phyloP scores from a whole-genome alignment of 1,140 invertebrate species.

The Drosophila funebris region DNA sequence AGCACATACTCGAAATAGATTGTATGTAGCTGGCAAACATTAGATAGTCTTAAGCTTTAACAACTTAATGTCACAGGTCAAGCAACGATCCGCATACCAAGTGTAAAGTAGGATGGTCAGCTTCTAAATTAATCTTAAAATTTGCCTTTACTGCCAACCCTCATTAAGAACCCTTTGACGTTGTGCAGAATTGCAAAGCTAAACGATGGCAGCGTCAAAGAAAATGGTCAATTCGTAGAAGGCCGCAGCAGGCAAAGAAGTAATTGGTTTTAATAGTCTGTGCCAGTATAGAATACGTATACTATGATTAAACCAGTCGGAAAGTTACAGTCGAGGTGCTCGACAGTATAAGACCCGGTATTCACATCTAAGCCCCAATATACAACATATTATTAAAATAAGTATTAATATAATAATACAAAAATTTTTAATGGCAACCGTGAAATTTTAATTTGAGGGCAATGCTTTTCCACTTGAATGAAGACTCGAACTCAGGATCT shows the following conservation, averaged over 20 bases:
- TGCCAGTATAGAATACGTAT: constrained; percentile 5
- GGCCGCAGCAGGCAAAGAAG: constrained; percentile 23
- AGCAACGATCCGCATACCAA: constrained; percentile 10
- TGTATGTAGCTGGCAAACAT: constrained; percentile 75
- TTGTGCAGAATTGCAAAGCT: constrained; percentile 18
- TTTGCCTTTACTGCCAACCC: constrained; percentile 53
- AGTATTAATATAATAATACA: too few relatives aligned
- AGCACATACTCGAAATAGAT: constrained; percentile 46
- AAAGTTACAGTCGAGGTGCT: too few relatives aligned
- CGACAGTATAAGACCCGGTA: too few relatives aligned
- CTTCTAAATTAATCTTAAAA: constrained; percentile 69
- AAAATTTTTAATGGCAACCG: too few relatives aligned
- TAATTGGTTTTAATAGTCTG: constrained; percentile 12
- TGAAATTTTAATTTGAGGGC: too few relatives aligned
- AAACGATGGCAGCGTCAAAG: constrained; percentile 7
- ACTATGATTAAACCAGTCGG: constrained; percentile 51
- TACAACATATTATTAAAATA: too few relatives aligned
- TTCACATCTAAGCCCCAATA: too few relatives aligned
- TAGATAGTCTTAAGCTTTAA: constrained; percentile 70
- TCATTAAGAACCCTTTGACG: constrained; percentile 61
- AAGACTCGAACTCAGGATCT: too few relatives aligned
- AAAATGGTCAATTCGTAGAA: constrained; percentile 62
- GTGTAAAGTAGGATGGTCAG: constrained; percentile 78
- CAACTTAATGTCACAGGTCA: constrained; percentile 76
- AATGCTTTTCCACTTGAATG: too few relatives aligned